phyloP scores from a whole-genome alignment of 2,797 vertebrate species.

The Chanos chanos region DNA sequence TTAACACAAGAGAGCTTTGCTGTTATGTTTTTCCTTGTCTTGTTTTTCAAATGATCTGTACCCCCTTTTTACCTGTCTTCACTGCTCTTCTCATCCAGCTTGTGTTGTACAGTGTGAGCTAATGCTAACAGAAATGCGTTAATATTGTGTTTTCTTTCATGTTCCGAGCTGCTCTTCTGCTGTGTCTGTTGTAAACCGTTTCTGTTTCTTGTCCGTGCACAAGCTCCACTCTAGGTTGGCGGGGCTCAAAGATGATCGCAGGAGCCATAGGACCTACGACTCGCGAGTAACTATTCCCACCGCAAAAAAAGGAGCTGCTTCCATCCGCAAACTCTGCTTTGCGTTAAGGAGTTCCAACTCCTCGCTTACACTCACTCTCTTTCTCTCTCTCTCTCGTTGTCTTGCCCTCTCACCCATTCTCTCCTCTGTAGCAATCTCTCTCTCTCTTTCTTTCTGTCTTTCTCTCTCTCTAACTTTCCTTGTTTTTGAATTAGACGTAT shows the following conservation, averaged over 20 bases:
- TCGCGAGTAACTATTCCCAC: conserved; percentile 84
- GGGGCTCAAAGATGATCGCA: conserved; percentile 79
- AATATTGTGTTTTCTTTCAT: conserved; percentile 17
- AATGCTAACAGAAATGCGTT: conserved; percentile 23
- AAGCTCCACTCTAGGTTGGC: conserved; percentile 67
- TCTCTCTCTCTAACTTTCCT: conserved; percentile 60
- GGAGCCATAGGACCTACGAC: conserved; percentile 83
- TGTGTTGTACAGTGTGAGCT: conserved; percentile 29
- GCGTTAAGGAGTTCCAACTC: conserved; percentile 77
- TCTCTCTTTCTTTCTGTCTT: conserved; percentile 75
- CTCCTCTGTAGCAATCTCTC: conserved; percentile 63
- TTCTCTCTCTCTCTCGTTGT: conserved; percentile 26
- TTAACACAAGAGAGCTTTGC: too few relatives aligned
- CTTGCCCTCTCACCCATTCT: conserved; percentile 26
- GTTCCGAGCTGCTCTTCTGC: conserved; percentile 36
- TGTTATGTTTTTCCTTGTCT: too few relatives aligned
- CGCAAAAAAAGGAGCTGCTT: conserved; percentile 45
- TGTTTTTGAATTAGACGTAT: conserved; percentile 61
- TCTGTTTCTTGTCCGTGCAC: conserved; percentile 47
- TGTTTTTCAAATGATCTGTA: too few relatives aligned
- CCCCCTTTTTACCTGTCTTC: too few relatives aligned
- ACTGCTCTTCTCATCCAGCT: too few relatives aligned
- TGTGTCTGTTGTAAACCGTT: conserved; percentile 45
- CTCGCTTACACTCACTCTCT: conserved; percentile 69
- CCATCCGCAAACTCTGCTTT: conserved; percentile 82